phyloP scores from a whole-genome alignment of 2,888 invertebrate species.

The Mythimna lalbum region DNA sequence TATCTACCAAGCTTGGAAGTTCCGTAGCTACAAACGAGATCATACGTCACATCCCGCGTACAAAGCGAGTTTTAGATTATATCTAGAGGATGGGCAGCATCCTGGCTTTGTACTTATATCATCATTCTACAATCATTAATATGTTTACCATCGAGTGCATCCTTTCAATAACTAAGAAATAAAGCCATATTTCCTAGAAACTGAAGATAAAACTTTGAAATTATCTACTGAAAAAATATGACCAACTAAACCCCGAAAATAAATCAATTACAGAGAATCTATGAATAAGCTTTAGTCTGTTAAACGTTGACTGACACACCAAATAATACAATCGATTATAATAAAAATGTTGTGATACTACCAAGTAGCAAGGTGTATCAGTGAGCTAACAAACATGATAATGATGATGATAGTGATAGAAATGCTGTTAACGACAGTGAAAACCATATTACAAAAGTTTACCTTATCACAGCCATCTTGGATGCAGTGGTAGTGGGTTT shows the following conservation, averaged over 20 bases:
- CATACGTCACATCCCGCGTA: constrained; percentile 37
- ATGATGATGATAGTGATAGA: neutral
- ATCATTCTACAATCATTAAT: constrained; percentile 27
- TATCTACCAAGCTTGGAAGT: constrained; percentile 2
- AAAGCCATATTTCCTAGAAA: too few species aligned
- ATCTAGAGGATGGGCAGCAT: constrained; percentile 59
- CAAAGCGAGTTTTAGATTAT: constrained; percentile 26
- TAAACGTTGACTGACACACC: neutral
- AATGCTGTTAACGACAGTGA: neutral
- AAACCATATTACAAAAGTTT: constrained; percentile 27
- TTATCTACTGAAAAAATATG: too few species aligned
- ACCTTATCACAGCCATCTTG: constrained; percentile 97
- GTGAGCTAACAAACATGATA: neutral
- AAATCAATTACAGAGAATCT: too few species aligned
- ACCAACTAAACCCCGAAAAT: too few species aligned
- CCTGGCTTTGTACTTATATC: constrained; percentile 55
- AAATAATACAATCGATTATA: neutral
- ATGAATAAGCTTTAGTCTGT: neutral
- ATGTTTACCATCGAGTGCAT: constrained; percentile 1
- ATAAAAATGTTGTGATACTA: too few species aligned
- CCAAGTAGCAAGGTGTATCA: neutral
- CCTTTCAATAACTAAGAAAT: constrained; percentile 21
- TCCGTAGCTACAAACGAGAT: constrained; percentile 28
- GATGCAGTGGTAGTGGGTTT: constrained; percentile 99
- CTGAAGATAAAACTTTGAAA: too few species aligned